Conservation (phyloP, 1,140 invertebrate species). For the Drosophila subobscura region DNA sequence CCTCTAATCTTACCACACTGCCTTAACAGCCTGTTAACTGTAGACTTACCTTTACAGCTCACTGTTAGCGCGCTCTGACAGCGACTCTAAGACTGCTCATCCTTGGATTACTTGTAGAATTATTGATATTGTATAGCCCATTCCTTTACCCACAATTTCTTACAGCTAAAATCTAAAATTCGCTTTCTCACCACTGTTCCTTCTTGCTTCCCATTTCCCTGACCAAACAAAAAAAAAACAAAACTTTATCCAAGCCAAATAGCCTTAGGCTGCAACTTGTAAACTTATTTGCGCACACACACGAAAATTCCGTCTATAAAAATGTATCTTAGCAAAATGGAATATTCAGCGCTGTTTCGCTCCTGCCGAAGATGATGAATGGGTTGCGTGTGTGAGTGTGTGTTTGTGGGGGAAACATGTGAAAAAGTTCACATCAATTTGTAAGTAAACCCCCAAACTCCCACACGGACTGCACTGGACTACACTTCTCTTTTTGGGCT, state of each 20-base stretch:
- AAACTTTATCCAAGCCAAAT: slow-evolving; percentile 69
- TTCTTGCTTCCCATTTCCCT: slow-evolving; percentile 13
- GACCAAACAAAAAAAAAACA: slow-evolving; percentile 42
- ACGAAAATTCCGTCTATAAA: slow-evolving; percentile 18
- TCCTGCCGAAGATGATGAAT: slow-evolving; percentile 73
- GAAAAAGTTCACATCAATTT: slow-evolving; percentile 77
- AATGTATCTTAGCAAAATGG: slow-evolving; percentile 55
- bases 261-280: slow-evolving; percentile 75
- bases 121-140: too few relatives aligned
- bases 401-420: slow-evolving; percentile 56
- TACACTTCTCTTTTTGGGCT: slow-evolving; percentile 1
- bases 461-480: slow-evolving; percentile 18
- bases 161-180: too few relatives aligned
- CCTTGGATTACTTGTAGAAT: too few relatives aligned
- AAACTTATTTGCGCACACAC: slow-evolving; percentile 65
- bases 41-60: too few relatives aligned
- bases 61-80: too few relatives aligned
- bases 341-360: slow-evolving; percentile 56
- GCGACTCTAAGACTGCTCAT: not conserved
- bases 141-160: too few relatives aligned
- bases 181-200: slow-evolving; percentile 48
- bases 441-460: slow-evolving; percentile 34
- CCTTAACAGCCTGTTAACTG: too few relatives aligned
- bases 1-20: not conserved
- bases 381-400: slow-evolving; percentile 51